A percentile compares a stretch with the other conserved stretches of the same genome.
phyloP scores from a whole-genome alignment of 1,140 invertebrate species.

The Drosophila guanche region DNA sequence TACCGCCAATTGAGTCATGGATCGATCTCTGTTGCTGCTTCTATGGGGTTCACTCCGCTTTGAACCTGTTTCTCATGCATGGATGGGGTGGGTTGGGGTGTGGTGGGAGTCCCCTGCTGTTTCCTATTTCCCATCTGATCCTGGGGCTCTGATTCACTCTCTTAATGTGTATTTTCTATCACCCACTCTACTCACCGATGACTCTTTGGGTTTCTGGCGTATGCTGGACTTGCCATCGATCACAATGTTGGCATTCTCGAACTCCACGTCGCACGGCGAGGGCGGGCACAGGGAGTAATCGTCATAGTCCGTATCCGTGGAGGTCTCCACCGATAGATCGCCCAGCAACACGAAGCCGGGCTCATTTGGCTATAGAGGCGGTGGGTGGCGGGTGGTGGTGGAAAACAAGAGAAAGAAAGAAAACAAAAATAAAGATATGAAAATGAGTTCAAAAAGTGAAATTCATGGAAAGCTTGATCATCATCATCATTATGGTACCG shows the following conservation, averaged over 20 bases:
- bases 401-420: slow-evolving; percentile 12
- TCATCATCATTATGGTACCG: slow-evolving; percentile 25
- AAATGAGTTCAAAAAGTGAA: slow-evolving; percentile 31
- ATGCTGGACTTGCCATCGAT: slow-evolving; percentile 93
- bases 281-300: slow-evolving; percentile 87
- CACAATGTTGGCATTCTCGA: slow-evolving; percentile 94
- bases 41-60: too few species aligned
- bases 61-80: too few species aligned
- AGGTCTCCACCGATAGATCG: slow-evolving; percentile 86
- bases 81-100: too few species aligned
- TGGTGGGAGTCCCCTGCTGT: too few species aligned
- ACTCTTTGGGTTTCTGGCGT: slow-evolving; percentile 86
- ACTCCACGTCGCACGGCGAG: slow-evolving; percentile 91
- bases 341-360: slow-evolving; percentile 86
- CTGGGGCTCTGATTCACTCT: too few species aligned
- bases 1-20: slow-evolving; percentile 21
- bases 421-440: neutral
- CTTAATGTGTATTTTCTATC: too few species aligned
- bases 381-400: too few species aligned
- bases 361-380: slow-evolving; percentile 86
- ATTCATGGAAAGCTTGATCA: slow-evolving; percentile 42
- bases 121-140: too few species aligned
- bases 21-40: slow-evolving; percentile 2
- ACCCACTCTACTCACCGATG: slow-evolving; percentile 64
- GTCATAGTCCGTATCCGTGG: slow-evolving; percentile 86